A percentile compares a stretch with the other conserved stretches of the same genome.
phyloP scores from a whole-genome alignment of 1,140 invertebrate genomes.

The Lanistes nyassanus region DNA sequence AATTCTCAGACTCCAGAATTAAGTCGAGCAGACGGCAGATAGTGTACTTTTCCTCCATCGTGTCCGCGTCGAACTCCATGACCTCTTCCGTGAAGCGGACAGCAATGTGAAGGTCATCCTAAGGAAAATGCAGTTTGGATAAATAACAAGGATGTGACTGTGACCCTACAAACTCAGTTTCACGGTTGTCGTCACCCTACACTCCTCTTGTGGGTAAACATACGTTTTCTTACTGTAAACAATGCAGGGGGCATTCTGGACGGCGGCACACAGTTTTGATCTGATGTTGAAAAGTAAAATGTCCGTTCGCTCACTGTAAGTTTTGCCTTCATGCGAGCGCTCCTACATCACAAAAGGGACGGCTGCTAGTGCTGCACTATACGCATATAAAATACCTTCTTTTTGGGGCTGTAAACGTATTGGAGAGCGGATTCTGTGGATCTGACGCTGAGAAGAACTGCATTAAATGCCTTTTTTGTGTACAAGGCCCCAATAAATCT shows the following conservation, averaged over 20 bases:
- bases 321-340: too few relatives aligned
- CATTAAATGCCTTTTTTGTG: too few relatives aligned
- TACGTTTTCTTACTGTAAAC: not conserved
- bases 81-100: slow-evolving; percentile 36
- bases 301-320: too few relatives aligned
- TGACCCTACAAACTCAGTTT: not conserved
- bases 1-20: slow-evolving; percentile 29
- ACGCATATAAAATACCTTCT: too few relatives aligned
- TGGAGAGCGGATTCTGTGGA: too few relatives aligned
- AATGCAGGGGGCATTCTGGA: not conserved
- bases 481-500: too few relatives aligned
- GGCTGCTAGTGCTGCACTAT: too few relatives aligned
- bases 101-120: slow-evolving; percentile 46
- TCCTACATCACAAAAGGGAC: too few relatives aligned
- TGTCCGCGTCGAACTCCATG: slow-evolving; percentile 48
- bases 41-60: slow-evolving; percentile 48
- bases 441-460: too few relatives aligned
- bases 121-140: slow-evolving; percentile 4
- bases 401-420: too few relatives aligned
- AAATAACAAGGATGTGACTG: slow-evolving; percentile 2
- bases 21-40: slow-evolving; percentile 46
- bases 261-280: too few relatives aligned
- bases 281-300: too few relatives aligned
- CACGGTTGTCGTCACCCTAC: not conserved
- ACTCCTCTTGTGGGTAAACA: not conserved